These are phyloP conservation scores for Ophthalmolycus amberensis DNA, from an alignment of 2,113 vertebrate species.

Conservation along the genomic window DNA sequence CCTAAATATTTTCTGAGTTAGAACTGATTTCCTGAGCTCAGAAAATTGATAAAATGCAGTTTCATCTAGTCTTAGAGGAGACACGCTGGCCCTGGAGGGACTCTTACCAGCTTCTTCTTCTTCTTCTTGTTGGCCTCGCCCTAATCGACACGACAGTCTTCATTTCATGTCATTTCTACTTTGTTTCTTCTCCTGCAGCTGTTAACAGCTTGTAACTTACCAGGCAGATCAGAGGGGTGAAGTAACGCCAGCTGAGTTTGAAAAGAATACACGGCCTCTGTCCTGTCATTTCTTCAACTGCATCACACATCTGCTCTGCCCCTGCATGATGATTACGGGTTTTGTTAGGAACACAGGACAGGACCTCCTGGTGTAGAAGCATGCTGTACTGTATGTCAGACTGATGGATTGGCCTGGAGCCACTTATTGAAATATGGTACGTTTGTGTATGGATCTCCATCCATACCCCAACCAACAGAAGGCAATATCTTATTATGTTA, in stretches of 20 bases:
- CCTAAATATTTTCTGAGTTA: no score
- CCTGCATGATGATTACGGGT: conserved; percentile 32
- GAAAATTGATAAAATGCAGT: no score
- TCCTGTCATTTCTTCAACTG: conserved; percentile 57
- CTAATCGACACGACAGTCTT: not conserved
- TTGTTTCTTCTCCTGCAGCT: not conserved
- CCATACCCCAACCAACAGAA: not conserved
- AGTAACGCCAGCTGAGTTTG: conserved; percentile 61
- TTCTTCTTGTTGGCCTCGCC: not conserved
- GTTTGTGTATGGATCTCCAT: not conserved
- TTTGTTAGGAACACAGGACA: not conserved
- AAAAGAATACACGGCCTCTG: conserved; percentile 50
- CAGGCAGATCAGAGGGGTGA: conserved; percentile 57
- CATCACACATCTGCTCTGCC: conserved; percentile 40
- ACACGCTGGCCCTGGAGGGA: not conserved
- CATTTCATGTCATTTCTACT: not conserved
- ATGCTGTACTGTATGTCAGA: not conserved
- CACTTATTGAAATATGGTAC: not conserved
- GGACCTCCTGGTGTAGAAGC: not conserved
- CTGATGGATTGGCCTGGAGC: not conserved
- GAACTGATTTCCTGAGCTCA: no score
- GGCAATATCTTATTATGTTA: not conserved
- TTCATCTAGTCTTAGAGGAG: not conserved
- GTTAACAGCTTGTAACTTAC: conserved; percentile 39
- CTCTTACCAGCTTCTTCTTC: not conserved